Evolutionary conservation across 2,113 vertebrate species (phyloP).

Genomic region (Eudyptes chrysolophus): DNA sequence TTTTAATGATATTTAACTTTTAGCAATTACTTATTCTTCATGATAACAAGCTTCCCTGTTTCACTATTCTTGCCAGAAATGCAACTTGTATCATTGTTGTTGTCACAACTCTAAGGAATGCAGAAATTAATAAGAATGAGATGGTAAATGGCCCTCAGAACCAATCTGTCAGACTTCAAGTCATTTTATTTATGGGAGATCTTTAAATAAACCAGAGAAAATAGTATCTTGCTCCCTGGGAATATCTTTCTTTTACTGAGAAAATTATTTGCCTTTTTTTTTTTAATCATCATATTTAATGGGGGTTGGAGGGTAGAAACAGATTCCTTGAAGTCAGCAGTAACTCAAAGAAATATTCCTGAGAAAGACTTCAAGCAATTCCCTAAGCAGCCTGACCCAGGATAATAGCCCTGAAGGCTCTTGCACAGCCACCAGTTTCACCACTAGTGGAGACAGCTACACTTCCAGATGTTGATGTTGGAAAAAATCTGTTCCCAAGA

Average conservation of each 20-base stretch:
- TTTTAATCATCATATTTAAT: conserved; percentile 7
- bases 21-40: background rate
- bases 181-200: conserved; percentile 35
- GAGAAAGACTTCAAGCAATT: conserved; percentile 61
- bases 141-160: background rate
- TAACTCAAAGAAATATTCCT: conserved; percentile 51
- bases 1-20: background rate
- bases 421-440: conserved; percentile 16
- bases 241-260: conserved; percentile 44
- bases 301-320: conserved; percentile 38
- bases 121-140: background rate
- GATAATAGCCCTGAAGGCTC: conserved; percentile 46
- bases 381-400: conserved; percentile 45
- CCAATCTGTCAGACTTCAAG: conserved; percentile 15
- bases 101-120: background rate
- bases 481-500: conserved; percentile 48
- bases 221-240: conserved; percentile 27
- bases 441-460: conserved; percentile 15
- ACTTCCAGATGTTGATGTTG: conserved; percentile 38
- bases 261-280: conserved; percentile 24
- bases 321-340: conserved; percentile 52
- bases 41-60: background rate
- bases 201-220: conserved; percentile 55
- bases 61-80: background rate
- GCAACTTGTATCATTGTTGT: background rate